Evolutionary conservation across 1,140 invertebrate genomes (phyloP).

Genomic region (Drosophila sechellia): DNA sequence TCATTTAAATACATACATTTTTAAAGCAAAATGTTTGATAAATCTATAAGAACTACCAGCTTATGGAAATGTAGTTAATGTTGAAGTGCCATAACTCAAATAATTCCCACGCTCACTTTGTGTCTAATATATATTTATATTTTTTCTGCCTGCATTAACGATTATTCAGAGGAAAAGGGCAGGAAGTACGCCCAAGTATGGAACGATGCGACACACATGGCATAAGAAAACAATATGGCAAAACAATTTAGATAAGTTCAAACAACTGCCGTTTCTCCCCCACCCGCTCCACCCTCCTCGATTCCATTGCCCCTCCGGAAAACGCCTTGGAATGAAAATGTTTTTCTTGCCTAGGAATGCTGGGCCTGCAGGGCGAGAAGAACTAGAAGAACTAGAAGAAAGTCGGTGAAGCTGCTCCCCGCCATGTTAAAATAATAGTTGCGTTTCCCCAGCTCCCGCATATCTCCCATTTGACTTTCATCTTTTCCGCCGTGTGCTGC

Average conservation of each 20-base stretch:
- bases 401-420: slow-evolving; percentile 29
- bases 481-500: slow-evolving; percentile 57
- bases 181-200: slow-evolving; percentile 18
- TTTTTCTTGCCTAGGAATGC: slow-evolving; percentile 76
- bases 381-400: slow-evolving; percentile 6
- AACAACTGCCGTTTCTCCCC: slow-evolving; percentile 61
- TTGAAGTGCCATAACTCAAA: too few relatives aligned
- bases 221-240: slow-evolving; percentile 82
- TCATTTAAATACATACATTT: neutral
- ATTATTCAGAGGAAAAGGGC: neutral
- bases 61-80: too few relatives aligned
- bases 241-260: slow-evolving; percentile 83
- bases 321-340: slow-evolving; percentile 80
- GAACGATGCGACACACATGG: slow-evolving; percentile 66
- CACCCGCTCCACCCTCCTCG: neutral
- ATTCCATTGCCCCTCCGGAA: slow-evolving; percentile 10
- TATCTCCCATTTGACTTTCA: slow-evolving; percentile 50
- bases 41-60: too few relatives aligned
- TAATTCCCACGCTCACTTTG: too few relatives aligned
- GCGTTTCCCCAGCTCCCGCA: neutral
- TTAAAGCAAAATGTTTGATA: neutral
- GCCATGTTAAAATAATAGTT: slow-evolving; percentile 58
- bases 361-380: slow-evolving; percentile 30
- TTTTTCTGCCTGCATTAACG: neutral
- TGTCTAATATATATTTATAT: neutral